Percentiles rank a stretch among this genome's conserved stretches.
Evolutionary conservation across 2,888 invertebrate genomes (phyloP).

Genomic region (Gerris lacustris): DNA sequence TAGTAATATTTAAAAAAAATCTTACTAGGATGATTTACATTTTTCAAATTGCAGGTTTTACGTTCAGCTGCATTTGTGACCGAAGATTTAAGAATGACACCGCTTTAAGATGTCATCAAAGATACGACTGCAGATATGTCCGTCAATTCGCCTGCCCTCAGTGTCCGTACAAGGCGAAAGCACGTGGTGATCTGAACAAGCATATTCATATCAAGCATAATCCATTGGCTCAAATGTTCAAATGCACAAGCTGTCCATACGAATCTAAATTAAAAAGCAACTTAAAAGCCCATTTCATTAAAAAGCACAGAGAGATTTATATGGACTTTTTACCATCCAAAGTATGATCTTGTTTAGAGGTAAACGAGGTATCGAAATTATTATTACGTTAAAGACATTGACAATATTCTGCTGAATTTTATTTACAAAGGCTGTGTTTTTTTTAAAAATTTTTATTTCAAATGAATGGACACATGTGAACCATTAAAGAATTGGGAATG

Average conservation of each 20-base stretch:
- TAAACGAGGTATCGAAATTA: neutral
- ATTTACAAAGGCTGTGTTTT: no score
- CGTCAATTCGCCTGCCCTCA: slow-evolving; percentile 21
- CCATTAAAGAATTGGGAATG: no score
- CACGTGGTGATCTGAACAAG: slow-evolving; percentile 25
- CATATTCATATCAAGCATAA: slow-evolving; percentile 22
- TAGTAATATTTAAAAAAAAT: no score
- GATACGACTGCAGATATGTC: slow-evolving; percentile 11
- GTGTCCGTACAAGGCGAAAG: slow-evolving; percentile 33
- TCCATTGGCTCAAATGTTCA: neutral
- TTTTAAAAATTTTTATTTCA: no score
- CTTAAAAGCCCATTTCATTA: neutral
- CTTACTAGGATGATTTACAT: neutral
- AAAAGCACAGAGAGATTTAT: neutral
- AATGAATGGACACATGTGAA: no score
- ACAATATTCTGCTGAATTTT: no score
- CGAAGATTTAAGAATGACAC: slow-evolving; percentile 14
- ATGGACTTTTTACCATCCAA: neutral
- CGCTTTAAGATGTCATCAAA: slow-evolving; percentile 10
- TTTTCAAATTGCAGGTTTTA: neutral
- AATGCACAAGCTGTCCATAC: slow-evolving; percentile 5
- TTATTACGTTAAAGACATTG: no score
- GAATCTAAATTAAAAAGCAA: neutral
- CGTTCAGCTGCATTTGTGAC: slow-evolving; percentile 30
- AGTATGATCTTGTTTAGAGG: slow-evolving; percentile 10